phyloP scores from a whole-genome alignment of 2,888 invertebrate genomes.

The Machimus rusticus region DNA sequence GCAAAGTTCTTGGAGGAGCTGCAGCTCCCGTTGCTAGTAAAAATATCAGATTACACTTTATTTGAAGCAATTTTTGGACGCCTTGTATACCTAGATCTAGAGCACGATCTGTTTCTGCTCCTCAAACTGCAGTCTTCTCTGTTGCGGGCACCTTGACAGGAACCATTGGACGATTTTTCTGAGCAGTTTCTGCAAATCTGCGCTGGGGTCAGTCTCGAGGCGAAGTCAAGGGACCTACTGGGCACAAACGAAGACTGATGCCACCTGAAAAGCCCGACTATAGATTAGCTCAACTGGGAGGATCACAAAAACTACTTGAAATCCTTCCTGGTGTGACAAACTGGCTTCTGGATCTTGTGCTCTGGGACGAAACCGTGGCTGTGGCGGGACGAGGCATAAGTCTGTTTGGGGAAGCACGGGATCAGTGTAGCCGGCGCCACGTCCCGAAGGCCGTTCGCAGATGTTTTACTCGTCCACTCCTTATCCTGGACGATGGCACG shows the following conservation, averaged over 20 bases:
- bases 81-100: neutral
- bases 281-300: neutral
- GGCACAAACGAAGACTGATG: neutral
- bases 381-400: conserved; percentile 30
- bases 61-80: neutral
- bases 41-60: neutral
- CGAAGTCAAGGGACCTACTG: neutral
- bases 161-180: neutral
- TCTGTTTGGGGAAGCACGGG: conserved; percentile 11
- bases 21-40: neutral
- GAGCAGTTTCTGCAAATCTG: neutral
- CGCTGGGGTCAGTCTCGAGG: neutral
- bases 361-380: conserved; percentile 42
- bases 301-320: neutral
- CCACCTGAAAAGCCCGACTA: neutral
- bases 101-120: neutral
- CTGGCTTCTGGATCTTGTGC: conserved; percentile 55
- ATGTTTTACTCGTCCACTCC: conserved; percentile 11
- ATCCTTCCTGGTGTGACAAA: conserved; percentile 54
- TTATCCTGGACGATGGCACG: conserved; percentile 52
- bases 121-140: neutral
- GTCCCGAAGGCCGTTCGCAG: neutral
- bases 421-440: neutral
- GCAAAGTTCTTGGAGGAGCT: conserved; percentile 43
- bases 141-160: neutral